Evolutionary conservation across 2,888 invertebrate species (phyloP), one percentile per base, ranked within the genome.

Genomic region (Neoascia interrupta): DNA sequence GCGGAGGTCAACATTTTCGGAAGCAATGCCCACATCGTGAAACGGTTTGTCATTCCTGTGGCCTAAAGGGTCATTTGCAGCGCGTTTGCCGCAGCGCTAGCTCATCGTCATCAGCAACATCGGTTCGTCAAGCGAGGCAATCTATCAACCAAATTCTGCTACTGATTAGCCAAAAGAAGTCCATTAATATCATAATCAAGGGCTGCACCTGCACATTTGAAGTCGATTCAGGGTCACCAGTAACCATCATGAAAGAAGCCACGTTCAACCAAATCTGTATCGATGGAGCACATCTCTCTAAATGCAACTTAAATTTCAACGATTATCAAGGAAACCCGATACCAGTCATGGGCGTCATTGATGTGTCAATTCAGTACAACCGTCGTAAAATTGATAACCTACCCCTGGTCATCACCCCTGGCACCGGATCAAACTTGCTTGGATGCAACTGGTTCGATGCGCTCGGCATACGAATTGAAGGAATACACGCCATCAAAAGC

Each of bases 401-500:
- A 19, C 81, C 76, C 8, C 19, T 81, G 11, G 19, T 79, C 15
- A 41, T 82, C n/a, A 60, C 66, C 5, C 16, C 45, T 36, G 81
- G 61, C 1, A 26, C 49, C 11, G 45, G 69, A n/a, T 36, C 56
- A 26, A 45, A 69, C 60, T 47, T 76, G 36, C 19, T 81, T 19
- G 73, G 58, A 15, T 72, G 66, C 15, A 69, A 81, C 41, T 79
- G 73, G 54, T 64, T 81, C 26, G 36, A 60, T 0, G 49, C 73
- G 10, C 64, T 75, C 21, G 72, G 81, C 19, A 76, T 73, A 16
- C 58, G 28, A 19, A 66, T 81, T 5, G 54, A 76, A 31, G 70
- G 68, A 0, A 53, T 74, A 19, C 26, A 81, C 43, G 10, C 43
- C 5, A 47, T 60, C 15, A 21, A 43, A 3, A 37, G 21, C 10